A percentile compares a stretch with the other conserved stretches of the same genome.
phyloP scores from a whole-genome alignment of 2,113 vertebrate species.

The Corythornis vintsioides region DNA sequence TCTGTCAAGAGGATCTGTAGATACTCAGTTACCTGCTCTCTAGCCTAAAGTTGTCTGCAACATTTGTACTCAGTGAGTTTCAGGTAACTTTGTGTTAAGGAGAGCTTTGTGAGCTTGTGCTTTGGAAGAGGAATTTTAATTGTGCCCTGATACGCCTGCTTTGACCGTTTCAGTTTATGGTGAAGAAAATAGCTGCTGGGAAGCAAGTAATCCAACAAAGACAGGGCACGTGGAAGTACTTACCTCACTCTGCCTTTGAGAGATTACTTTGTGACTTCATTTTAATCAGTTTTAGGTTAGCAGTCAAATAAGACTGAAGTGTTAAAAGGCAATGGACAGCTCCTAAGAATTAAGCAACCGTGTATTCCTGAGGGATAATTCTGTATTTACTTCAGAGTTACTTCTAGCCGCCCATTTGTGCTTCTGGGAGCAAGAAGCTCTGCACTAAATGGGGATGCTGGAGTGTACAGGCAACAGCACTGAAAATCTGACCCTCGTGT shows the following conservation, averaged over 20 bases:
- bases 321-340: background rate
- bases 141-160: background rate
- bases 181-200: background rate
- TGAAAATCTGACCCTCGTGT: background rate
- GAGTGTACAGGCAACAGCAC: background rate
- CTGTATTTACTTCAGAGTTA: background rate
- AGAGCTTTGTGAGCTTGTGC: background rate
- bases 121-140: background rate
- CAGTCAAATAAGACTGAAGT: background rate
- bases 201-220: background rate
- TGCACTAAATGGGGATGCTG: background rate
- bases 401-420: background rate
- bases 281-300: conserved; percentile 2
- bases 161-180: background rate
- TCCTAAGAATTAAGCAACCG: background rate
- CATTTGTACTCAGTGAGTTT: background rate
- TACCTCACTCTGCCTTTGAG: background rate
- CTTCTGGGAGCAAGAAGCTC: background rate
- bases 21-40: background rate
- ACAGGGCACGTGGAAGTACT: background rate
- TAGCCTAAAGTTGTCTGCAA: background rate
- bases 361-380: background rate
- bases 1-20: background rate
- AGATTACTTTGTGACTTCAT: conserved; percentile 5
- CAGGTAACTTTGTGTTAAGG: background rate